Conservation (phyloP, 2,888 invertebrate genomes). For the Synanthedon myopaeformis region DNA sequence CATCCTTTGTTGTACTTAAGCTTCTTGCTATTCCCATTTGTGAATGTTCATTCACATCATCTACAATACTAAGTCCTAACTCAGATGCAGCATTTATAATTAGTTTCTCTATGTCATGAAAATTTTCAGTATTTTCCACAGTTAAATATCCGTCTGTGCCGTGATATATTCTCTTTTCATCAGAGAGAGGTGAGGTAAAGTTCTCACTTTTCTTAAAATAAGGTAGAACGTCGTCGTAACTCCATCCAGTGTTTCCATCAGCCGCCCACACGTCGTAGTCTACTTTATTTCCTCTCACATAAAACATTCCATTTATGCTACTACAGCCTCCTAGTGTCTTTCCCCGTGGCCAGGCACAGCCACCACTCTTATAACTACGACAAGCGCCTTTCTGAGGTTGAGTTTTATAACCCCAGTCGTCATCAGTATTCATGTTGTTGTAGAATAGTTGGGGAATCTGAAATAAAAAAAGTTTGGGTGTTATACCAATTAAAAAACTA, state of each 20-base stretch:
- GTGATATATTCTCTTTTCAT: conserved; percentile 31
- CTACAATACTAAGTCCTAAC: conserved; percentile 41
- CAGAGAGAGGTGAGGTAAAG: conserved; percentile 13
- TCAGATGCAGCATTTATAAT: conserved; percentile 47
- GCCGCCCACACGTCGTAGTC: conserved; percentile 70
- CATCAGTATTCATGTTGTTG: conserved; percentile 23
- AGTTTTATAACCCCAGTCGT: conserved; percentile 71
- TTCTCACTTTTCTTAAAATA: conserved; percentile 68
- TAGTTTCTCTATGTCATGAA: conserved; percentile 22
- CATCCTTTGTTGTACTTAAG: conserved; percentile 52
- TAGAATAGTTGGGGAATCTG: conserved; percentile 33
- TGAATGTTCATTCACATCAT: conserved; percentile 45
- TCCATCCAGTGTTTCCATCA: conserved; percentile 68
- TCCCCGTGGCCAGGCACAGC: conserved; percentile 72
- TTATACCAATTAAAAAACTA: no score
- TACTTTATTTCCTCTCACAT: conserved; percentile 61
- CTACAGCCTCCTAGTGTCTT: conserved; percentile 73
- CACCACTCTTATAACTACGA: conserved; percentile 36
- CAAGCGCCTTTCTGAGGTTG: conserved; percentile 51
- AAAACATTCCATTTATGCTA: conserved; percentile 70
- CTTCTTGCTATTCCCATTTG: conserved; percentile 60
- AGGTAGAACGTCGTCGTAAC: conserved; percentile 60
- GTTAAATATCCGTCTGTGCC: conserved; percentile 43
- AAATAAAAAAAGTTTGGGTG: conserved; percentile 8
- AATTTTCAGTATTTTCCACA: conserved; percentile 30